Evolutionary conservation across 2,888 invertebrate genomes (phyloP).

Genomic region (Drosophila vallismaia): DNA sequence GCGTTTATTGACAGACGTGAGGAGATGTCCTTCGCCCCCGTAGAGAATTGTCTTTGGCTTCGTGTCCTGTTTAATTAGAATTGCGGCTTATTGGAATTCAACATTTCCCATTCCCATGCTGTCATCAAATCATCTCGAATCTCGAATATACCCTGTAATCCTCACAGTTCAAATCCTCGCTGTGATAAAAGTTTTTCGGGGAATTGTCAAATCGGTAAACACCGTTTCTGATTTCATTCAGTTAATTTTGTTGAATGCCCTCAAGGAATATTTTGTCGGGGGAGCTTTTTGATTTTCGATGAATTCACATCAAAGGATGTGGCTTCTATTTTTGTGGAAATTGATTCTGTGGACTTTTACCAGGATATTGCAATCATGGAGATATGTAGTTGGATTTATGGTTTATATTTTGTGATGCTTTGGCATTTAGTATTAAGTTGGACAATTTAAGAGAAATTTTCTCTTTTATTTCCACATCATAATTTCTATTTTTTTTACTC

Average conservation of each 20-base stretch:
- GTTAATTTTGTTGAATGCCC: background rate
- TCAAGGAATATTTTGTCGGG: background rate
- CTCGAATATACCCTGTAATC: no score
- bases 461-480: background rate
- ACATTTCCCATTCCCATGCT: background rate
- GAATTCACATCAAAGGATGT: constrained; percentile 1
- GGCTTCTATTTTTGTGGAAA: background rate
- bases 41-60: background rate
- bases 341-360: background rate
- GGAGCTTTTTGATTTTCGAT: background rate
- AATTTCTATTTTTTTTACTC: background rate
- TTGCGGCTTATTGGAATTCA: constrained; percentile 36
- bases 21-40: background rate
- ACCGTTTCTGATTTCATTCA: no score
- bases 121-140: background rate
- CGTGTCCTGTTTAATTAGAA: constrained; percentile 49
- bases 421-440: no score
- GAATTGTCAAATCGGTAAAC: background rate
- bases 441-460: background rate
- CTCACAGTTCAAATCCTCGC: background rate
- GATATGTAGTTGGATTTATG: background rate
- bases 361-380: background rate
- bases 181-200: background rate
- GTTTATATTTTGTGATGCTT: no score
- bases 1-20: constrained; percentile 60